These are phyloP conservation scores for Cheilosia soror DNA, from an alignment of 2,888 invertebrate species.

Conservation along the genomic window DNA sequence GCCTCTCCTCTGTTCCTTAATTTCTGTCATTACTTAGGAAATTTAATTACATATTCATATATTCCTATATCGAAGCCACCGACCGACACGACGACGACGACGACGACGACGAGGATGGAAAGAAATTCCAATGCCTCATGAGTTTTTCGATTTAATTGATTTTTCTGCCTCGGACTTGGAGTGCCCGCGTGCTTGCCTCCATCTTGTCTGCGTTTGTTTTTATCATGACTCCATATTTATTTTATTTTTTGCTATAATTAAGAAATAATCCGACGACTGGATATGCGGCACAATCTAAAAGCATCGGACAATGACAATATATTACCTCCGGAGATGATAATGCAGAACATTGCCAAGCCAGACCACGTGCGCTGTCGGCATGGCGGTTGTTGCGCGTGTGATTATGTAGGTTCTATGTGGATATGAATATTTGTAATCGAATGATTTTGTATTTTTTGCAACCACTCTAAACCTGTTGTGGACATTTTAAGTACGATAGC, in stretches of 20 bases:
- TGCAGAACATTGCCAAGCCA: neutral
- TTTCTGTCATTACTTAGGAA: constrained; percentile 42
- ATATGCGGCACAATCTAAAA: constrained; percentile 47
- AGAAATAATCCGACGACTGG: constrained; percentile 64
- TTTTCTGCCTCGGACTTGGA: constrained; percentile 12
- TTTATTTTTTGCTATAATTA: constrained; percentile 66
- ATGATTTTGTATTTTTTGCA: constrained; percentile 2
- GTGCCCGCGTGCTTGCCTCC: constrained; percentile 4
- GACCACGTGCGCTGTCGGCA: constrained; percentile 2
- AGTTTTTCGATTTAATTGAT: constrained; percentile 63
- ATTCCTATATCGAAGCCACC: constrained; percentile 31
- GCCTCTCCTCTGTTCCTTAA: constrained; percentile 28
- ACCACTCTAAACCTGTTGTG: constrained; percentile 27
- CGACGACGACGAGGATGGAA: constrained; percentile 3
- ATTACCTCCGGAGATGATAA: constrained; percentile 6
- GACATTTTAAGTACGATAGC: constrained; percentile 7
- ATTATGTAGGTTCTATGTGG: neutral
- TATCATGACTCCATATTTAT: constrained; percentile 50
- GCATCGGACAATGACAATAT: constrained; percentile 53
- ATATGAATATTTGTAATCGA: constrained; percentile 9
- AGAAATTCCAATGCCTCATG: constrained; percentile 52
- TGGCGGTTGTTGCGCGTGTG: neutral
- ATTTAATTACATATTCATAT: constrained; percentile 68
- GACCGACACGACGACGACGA: neutral
- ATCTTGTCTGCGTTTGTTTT: constrained; percentile 28